Percentiles rank a stretch among this genome's conserved stretches.
phyloP scores from a whole-genome alignment of 2,888 invertebrate genomes.

The Tetropium fuscum region DNA sequence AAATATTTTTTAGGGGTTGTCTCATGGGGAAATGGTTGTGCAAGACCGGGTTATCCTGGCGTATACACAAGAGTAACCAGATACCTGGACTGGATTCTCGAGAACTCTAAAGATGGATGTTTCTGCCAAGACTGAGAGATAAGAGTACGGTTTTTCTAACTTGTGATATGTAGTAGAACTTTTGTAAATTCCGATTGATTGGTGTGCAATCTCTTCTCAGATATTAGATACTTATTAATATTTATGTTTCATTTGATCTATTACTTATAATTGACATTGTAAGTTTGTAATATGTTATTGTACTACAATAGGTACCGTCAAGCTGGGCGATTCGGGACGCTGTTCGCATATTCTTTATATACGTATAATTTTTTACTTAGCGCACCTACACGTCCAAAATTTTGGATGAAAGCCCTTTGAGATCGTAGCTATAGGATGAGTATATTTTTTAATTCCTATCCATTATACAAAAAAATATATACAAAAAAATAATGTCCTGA shows the following conservation, averaged over 20 bases:
- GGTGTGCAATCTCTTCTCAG: slow-evolving; percentile 22
- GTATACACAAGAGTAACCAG: slow-evolving; percentile 88
- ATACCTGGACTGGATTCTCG: slow-evolving; percentile 84
- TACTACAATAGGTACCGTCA: too few relatives aligned
- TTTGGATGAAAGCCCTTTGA: too few relatives aligned
- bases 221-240: slow-evolving; percentile 14
- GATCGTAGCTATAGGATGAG: too few relatives aligned
- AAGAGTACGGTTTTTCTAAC: slow-evolving; percentile 7
- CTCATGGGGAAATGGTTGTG: slow-evolving; percentile 93
- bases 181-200: slow-evolving; percentile 13
- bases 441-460: too few relatives aligned
- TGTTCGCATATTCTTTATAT: too few relatives aligned
- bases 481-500: too few relatives aligned
- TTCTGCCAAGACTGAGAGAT: slow-evolving; percentile 75
- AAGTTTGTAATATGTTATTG: background rate
- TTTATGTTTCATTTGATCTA: slow-evolving; percentile 18
- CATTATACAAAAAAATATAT: too few relatives aligned
- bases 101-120: slow-evolving; percentile 84
- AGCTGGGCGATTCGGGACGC: too few relatives aligned
- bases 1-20: slow-evolving; percentile 73
- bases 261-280: slow-evolving; percentile 2
- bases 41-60: slow-evolving; percentile 85
- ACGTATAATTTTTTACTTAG: too few relatives aligned
- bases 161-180: slow-evolving; percentile 22
- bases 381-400: too few relatives aligned